These are phyloP conservation scores for Pammene fasciana DNA, from an alignment of 2,888 invertebrate species.

Conservation along the genomic window DNA sequence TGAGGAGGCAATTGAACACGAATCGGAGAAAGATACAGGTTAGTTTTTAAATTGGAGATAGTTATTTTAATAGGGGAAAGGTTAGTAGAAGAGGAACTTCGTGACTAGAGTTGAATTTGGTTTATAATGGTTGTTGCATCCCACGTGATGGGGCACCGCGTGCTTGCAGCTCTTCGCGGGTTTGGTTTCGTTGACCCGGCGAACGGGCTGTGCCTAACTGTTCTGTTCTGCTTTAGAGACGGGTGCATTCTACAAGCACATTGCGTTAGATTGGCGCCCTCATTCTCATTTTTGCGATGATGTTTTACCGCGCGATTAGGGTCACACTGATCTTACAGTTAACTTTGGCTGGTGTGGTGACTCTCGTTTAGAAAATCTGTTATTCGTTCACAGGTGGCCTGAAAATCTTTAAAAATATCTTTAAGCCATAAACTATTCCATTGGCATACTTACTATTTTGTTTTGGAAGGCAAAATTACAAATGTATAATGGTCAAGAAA, in stretches of 20 bases:
- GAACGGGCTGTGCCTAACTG: conserved; percentile 33
- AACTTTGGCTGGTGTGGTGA: not conserved
- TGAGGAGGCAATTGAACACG: conserved; percentile 65
- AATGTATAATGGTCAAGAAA: too few relatives aligned
- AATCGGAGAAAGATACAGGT: conserved; percentile 72
- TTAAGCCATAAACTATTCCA: too few relatives aligned
- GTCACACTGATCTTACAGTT: not conserved
- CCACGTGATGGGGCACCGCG: conserved; percentile 36
- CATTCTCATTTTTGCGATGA: conserved; percentile 27
- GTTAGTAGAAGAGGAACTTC: conserved; percentile 2
- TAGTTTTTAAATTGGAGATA: conserved; percentile 47
- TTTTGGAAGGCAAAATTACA: not conserved
- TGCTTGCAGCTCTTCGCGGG: conserved; percentile 30
- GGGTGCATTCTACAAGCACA: conserved; percentile 25
- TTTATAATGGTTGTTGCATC: conserved; percentile 7
- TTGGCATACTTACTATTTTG: not conserved
- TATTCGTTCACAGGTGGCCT: not conserved
- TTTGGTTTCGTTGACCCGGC: conserved; percentile 25
- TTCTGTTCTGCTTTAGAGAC: conserved; percentile 31
- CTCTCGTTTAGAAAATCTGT: not conserved
- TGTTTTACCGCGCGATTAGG: conserved; percentile 9
- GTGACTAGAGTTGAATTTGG: conserved; percentile 24
- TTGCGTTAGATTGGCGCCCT: conserved; percentile 26
- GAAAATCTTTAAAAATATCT: not conserved
- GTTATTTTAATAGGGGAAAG: conserved; percentile 13